Percentiles rank a stretch among this genome's conserved stretches.
Conservation (phyloP, 2,888 invertebrate genomes). For the Cataglyphis albicans region DNA sequence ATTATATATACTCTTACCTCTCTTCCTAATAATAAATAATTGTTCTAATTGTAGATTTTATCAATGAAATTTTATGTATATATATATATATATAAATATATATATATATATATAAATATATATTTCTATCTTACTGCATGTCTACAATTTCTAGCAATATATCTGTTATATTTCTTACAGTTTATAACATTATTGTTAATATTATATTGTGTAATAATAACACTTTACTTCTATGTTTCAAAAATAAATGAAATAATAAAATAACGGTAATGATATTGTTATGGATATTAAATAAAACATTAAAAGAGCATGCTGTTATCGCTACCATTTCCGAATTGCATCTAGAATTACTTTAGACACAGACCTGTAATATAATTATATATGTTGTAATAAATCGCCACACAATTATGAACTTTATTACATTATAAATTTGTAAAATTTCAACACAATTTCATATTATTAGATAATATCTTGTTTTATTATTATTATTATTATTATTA, state of each 20-base stretch:
- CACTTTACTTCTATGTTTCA: slow-evolving; percentile 5
- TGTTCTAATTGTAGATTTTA: slow-evolving; percentile 1
- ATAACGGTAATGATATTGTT: background rate
- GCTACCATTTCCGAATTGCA: slow-evolving; percentile 45
- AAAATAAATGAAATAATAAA: background rate
- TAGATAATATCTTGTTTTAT: background rate
- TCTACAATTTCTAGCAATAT: slow-evolving; percentile 6
- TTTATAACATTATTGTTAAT: slow-evolving; percentile 26
- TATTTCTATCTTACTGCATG: background rate
- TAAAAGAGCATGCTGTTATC: slow-evolving; percentile 2
- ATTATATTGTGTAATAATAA: background rate
- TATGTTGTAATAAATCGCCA: background rate
- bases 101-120: background rate
- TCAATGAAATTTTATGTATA: background rate
- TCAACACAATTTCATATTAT: background rate
- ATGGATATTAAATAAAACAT: slow-evolving; percentile 16
- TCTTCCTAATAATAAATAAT: background rate
- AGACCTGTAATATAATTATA: background rate
- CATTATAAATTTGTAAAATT: background rate
- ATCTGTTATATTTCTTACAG: slow-evolving; percentile 25
- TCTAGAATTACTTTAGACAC: background rate
- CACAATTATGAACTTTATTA: background rate
- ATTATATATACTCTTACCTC: background rate
- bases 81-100: background rate
- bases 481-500: background rate